phyloP scores from a whole-genome alignment of 2,797 vertebrate species.

The Anisognathus igniventris region DNA sequence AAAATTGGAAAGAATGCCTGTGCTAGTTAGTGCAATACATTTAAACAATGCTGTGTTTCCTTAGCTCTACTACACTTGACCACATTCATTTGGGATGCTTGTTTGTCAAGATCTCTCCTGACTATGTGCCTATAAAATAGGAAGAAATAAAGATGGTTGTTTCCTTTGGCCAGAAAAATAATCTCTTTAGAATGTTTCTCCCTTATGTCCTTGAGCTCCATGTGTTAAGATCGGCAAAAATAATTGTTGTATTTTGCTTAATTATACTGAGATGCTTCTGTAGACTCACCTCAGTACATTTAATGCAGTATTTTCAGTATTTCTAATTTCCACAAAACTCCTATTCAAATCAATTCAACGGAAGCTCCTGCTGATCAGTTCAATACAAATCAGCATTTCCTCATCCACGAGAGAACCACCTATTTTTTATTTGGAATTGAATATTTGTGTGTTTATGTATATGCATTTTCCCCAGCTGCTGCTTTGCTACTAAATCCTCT shows the following conservation, averaged over 20 bases:
- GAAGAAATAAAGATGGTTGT: not conserved
- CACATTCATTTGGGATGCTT: not conserved
- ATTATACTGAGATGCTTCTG: not conserved
- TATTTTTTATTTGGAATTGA: not conserved
- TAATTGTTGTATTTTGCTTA: not conserved
- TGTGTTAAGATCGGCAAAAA: not conserved
- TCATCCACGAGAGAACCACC: fast-evolving
- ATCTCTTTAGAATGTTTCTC: not conserved
- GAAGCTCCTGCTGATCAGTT: not conserved
- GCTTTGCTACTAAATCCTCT: not conserved
- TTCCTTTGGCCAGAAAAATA: not conserved
- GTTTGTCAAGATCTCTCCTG: not conserved
- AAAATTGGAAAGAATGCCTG: not conserved
- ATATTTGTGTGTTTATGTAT: not conserved
- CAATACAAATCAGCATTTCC: not conserved
- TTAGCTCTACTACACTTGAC: not conserved
- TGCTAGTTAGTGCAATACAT: not conserved
- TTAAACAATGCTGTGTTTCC: not conserved
- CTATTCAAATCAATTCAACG: not conserved
- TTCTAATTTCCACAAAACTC: not conserved
- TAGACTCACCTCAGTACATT: not conserved
- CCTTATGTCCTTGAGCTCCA: fast-evolving
- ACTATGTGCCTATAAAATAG: not conserved
- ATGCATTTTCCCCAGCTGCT: not conserved
- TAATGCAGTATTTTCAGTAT: not conserved